Evolutionary conservation across 2,888 invertebrate species (phyloP), one percentile per base, ranked within the genome.

Genomic region (Volucella inanis): DNA sequence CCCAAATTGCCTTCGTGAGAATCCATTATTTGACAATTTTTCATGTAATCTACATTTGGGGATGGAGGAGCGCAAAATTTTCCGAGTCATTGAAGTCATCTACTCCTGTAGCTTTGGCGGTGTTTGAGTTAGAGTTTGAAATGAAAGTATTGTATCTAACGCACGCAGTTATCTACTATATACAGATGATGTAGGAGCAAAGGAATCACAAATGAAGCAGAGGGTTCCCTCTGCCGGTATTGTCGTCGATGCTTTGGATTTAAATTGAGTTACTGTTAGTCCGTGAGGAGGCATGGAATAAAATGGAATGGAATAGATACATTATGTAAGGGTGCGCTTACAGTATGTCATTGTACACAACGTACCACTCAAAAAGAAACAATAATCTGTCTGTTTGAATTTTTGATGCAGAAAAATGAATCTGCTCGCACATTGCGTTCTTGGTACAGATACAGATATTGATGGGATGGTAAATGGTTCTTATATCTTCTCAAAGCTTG

Each of bases 361-460:
- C 11, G 45, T 43, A 11, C 12, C 47, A 62, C 43, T 62, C 41
- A 64, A 45, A 67, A 49, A 38, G 75, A 71, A 84, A 71, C 80
- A 84, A 84, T 84, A 84, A 79, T 79, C 80, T 76, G 84, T 61
- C 71, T 84, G 79, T 80, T 84, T 57, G 84, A 84, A 80, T 84
- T 80, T 80, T 84, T 84, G 84, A 84, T 84, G 84, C 84, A 84
- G 79, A 84, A 84, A 84, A 84, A 84, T 84, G 84, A 84, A 84
- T 79, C 71, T 75, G 15, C 54, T 74, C 45, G 54, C 70, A n/a
- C 38, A 61, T 45, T 22, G 47, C 38, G 43, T 67, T 15, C 11
- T 15, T 57, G 43, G 38, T 11, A 52, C 9, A 8, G 45, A 31
- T 31, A 31, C 31, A 31, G 31, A 31, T 31, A 31, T 6, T 31